Evolutionary conservation across 2,113 vertebrate species (phyloP).

Genomic region (Otus sunia): DNA sequence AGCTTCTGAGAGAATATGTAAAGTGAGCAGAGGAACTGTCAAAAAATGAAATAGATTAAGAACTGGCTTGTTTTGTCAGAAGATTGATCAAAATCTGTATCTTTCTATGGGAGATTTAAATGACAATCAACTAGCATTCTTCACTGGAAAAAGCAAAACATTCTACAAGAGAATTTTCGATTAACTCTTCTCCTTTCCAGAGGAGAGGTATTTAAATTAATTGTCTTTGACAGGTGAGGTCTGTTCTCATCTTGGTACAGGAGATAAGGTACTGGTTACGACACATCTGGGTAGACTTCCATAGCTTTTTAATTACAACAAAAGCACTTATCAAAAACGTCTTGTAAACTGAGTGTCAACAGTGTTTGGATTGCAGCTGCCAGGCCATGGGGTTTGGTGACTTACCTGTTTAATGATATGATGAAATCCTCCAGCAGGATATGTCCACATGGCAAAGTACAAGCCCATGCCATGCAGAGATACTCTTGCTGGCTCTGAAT

Average conservation of each 20-base stretch:
- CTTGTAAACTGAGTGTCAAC: constrained; percentile 20
- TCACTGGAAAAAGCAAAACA: background rate
- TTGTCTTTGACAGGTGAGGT: constrained; percentile 37
- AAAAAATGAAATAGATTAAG: background rate
- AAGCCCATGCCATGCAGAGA: background rate
- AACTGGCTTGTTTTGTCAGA: background rate
- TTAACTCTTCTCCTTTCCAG: constrained; percentile 38
- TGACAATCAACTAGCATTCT: background rate
- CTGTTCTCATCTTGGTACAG: constrained; percentile 39
- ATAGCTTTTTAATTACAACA: constrained; percentile 51
- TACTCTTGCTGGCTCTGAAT: background rate
- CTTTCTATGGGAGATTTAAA: background rate
- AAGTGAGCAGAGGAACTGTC: background rate
- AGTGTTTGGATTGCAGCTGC: background rate
- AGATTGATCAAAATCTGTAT: background rate
- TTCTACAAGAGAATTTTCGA: background rate
- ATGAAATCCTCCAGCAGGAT: background rate
- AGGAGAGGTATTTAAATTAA: constrained; percentile 31
- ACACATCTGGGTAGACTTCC: constrained; percentile 1
- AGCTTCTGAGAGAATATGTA: background rate
- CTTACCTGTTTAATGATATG: background rate
- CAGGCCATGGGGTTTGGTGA: background rate
- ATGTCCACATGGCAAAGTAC: background rate
- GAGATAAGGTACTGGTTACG: constrained; percentile 28
- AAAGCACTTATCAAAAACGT: constrained; percentile 18